Percentiles rank a stretch among this genome's conserved stretches.
These are phyloP conservation scores for Pocillopora meandrina DNA, from an alignment of 92 coral and sea anemone species.

Conservation along the genomic window DNA sequence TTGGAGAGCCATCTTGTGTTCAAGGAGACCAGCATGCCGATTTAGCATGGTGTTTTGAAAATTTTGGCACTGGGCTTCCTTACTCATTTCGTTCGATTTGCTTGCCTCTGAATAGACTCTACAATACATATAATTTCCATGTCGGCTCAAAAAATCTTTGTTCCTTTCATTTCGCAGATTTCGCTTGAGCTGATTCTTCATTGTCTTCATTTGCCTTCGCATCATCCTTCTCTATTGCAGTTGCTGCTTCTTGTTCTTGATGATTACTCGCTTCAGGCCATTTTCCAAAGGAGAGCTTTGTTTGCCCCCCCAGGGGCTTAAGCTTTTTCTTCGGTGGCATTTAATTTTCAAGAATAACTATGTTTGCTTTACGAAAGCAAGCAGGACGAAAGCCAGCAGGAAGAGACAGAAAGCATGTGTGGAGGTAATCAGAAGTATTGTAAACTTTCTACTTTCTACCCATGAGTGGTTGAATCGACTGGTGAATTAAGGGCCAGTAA, in stretches of 20 bases:
- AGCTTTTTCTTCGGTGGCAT: background rate
- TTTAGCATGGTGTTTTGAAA: background rate
- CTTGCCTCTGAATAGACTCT: constrained; percentile 21
- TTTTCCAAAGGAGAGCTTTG: background rate
- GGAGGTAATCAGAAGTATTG: no score
- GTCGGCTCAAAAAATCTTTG: constrained; percentile 17
- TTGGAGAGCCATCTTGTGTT: constrained; percentile 29
- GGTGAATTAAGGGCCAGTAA: no score
- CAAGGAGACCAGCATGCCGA: constrained; percentile 14
- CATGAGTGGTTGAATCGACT: no score
- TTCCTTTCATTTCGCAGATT: background rate
- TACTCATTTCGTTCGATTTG: constrained; percentile 29
- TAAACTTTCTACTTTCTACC: no score
- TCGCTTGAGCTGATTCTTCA: constrained; percentile 8
- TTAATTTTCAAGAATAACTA: background rate
- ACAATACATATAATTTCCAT: constrained; percentile 25
- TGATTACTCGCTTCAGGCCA: no score
- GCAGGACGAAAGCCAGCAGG: background rate
- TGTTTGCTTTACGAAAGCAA: background rate
- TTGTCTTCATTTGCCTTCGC: constrained; percentile 15
- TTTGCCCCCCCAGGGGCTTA: background rate
- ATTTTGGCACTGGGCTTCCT: constrained; percentile 26
- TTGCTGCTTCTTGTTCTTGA: no score
- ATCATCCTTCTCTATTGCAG: background rate
- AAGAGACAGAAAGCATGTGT: background rate